Conservation (phyloP, 2,888 invertebrate genomes). For the Carcina quercana region DNA sequence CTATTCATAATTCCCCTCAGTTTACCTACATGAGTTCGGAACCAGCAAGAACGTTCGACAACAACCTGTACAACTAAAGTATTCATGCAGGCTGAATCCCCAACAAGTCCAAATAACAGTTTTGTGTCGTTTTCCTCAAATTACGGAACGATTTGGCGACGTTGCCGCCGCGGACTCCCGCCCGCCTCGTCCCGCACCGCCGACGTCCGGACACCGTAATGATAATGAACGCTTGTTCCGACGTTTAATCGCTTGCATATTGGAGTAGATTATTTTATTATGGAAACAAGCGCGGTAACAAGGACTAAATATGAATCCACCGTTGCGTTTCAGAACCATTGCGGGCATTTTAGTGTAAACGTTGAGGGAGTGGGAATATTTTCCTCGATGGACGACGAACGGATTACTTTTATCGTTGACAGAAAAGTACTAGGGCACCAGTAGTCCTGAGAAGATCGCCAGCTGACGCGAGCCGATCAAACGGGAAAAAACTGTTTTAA, state of each 20-base stretch:
- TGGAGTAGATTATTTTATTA: conserved; percentile 46
- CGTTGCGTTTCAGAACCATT: conserved; percentile 29
- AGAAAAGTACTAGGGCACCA: conserved; percentile 16
- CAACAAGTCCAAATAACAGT: conserved; percentile 46
- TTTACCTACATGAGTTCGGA: no score
- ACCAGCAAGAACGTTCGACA: no score
- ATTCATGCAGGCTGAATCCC: conserved; percentile 25
- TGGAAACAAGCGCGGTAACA: conserved; percentile 26
- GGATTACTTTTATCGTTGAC: no score
- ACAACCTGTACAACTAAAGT: conserved; percentile 17
- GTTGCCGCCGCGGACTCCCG: background rate
- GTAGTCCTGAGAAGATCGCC: conserved; percentile 37
- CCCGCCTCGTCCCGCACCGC: no score
- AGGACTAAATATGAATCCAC: conserved; percentile 3
- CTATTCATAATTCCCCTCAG: no score
- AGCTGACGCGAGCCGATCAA: conserved; percentile 37
- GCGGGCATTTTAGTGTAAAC: no score
- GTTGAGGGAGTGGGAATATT: no score
- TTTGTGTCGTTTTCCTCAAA: conserved; percentile 45
- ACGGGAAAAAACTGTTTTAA: conserved; percentile 43
- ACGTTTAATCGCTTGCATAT: conserved; percentile 64
- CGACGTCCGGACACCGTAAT: conserved; percentile 4
- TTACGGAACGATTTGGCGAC: conserved; percentile 42
- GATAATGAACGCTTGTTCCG: conserved; percentile 35
- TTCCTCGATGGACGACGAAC: no score